Conservation (phyloP, 2,797 vertebrate genomes). For the Champsocephalus esox region DNA sequence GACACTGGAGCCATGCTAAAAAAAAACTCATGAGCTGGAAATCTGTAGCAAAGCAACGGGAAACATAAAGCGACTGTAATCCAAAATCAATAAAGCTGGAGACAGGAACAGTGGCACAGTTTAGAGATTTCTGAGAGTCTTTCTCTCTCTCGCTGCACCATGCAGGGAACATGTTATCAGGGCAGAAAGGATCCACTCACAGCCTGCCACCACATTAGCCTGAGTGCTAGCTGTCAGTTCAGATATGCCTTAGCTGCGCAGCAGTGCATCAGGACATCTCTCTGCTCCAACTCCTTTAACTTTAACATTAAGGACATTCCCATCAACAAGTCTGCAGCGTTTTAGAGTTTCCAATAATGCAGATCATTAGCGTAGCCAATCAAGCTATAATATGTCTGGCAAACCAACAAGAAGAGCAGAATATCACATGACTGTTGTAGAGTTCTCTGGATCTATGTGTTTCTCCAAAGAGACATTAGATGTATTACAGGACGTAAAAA, state of each 20-base stretch:
- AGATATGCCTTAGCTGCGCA: conserved; percentile 84
- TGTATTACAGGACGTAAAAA: too few species aligned
- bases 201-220: conserved; percentile 84
- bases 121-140: conserved; percentile 51
- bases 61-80: conserved; percentile 73
- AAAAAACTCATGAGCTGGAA: conserved; percentile 62
- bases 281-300: conserved; percentile 78
- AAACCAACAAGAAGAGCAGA: conserved; percentile 61
- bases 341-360: conserved; percentile 90
- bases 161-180: conserved; percentile 55
- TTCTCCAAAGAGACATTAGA: conserved; percentile 1
- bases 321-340: conserved; percentile 87
- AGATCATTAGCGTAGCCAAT: conserved; percentile 88
- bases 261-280: conserved; percentile 81
- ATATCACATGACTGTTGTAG: conserved; percentile 19
- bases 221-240: conserved; percentile 87
- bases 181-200: conserved; percentile 78
- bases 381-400: conserved; percentile 83
- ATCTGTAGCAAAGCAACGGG: conserved; percentile 47
- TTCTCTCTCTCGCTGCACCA: conserved; percentile 47
- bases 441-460: neutral
- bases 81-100: conserved; percentile 76
- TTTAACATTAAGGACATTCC: conserved; percentile 94
- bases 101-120: conserved; percentile 56
- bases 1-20: conserved; percentile 53